These are phyloP conservation scores for Nymphalis c-album DNA, from an alignment of 2,888 invertebrate species.

Conservation along the genomic window DNA sequence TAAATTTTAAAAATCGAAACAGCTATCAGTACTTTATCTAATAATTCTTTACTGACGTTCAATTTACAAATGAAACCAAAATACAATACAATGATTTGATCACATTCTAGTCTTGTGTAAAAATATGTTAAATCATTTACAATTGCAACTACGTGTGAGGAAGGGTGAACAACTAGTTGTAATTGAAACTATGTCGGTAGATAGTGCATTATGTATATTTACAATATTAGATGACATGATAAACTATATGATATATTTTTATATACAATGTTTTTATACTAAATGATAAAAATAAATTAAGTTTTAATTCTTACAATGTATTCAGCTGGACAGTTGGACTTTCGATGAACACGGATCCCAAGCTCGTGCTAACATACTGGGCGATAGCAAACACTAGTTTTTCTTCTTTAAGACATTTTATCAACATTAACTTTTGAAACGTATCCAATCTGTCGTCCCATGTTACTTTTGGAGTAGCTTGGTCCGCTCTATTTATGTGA, in stretches of 20 bases:
- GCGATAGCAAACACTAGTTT: conserved; percentile 90
- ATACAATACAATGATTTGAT: too few relatives aligned
- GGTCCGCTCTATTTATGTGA: conserved; percentile 72
- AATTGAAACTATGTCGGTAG: too few relatives aligned
- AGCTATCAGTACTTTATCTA: too few relatives aligned
- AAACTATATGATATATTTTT: background rate
- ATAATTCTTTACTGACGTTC: too few relatives aligned
- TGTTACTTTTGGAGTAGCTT: conserved; percentile 54
- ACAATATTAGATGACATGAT: too few relatives aligned
- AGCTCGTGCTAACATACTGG: conserved; percentile 88
- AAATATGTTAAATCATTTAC: too few relatives aligned
- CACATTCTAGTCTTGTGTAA: too few relatives aligned
- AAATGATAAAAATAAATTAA: background rate
- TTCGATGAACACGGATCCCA: conserved; percentile 91
- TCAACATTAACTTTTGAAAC: conserved; percentile 91
- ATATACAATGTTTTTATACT: background rate
- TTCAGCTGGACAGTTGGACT: conserved; percentile 88
- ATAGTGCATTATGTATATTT: too few relatives aligned
- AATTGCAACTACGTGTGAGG: too few relatives aligned
- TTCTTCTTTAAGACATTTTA: conserved; percentile 89
- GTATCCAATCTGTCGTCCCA: conserved; percentile 85
- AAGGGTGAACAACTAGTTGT: too few relatives aligned
- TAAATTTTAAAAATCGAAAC: too few relatives aligned
- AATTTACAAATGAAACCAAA: too few relatives aligned
- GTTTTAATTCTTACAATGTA: conserved; percentile 72